Evolutionary conservation across 2,797 vertebrate genomes (phyloP).

Genomic region (Rhynchonycteris naso): DNA sequence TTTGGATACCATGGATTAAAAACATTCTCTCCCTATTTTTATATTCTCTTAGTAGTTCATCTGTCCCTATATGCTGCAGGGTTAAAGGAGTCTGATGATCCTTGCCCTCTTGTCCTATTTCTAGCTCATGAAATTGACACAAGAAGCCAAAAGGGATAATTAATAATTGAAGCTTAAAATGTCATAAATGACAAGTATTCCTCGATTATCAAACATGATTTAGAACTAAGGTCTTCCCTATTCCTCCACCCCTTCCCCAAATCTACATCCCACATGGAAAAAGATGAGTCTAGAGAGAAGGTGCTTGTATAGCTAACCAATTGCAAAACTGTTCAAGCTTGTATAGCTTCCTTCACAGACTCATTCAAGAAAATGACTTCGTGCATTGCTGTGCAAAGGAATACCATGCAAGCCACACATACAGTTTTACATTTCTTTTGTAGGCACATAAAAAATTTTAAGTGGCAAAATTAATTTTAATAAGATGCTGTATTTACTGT

Average conservation of each 20-base stretch:
- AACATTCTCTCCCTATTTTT: background rate
- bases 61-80: background rate
- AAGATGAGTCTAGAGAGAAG: background rate
- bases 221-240: background rate
- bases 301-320: background rate
- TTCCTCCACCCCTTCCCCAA: background rate
- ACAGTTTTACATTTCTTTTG: background rate
- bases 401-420: background rate
- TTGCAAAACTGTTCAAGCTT: background rate
- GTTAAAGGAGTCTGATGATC: background rate
- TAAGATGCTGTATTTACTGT: background rate
- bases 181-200: background rate
- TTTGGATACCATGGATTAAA: background rate
- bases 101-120: background rate
- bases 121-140: background rate
- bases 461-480: background rate
- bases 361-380: background rate
- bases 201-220: background rate
- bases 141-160: conserved; percentile 25
- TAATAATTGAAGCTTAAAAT: background rate
- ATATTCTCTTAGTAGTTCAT: background rate
- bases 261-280: background rate
- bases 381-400: background rate
- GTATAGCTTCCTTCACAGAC: background rate
- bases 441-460: background rate